Percentiles rank a stretch among this genome's conserved stretches.
Evolutionary conservation across 2,797 vertebrate species (phyloP).

Genomic region (Melanitta fusca): DNA sequence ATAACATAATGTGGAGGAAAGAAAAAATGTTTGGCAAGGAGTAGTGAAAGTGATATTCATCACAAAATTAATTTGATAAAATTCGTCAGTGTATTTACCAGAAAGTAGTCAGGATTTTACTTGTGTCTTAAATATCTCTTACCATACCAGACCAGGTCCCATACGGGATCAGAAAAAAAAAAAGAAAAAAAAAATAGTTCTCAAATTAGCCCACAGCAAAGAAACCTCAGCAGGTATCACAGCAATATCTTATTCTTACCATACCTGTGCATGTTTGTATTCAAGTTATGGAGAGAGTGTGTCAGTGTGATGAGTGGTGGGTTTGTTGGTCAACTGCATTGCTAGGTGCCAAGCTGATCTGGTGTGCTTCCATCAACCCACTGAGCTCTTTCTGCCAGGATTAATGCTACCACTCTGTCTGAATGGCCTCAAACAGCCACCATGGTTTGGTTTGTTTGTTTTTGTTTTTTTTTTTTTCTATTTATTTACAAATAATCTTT

Average conservation of each 20-base stretch:
- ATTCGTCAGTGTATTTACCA: neutral
- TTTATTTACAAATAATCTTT: slow-evolving; percentile 69
- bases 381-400: slow-evolving; percentile 21
- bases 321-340: neutral
- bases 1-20: neutral
- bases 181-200: neutral
- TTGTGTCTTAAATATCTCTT: neutral
- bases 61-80: neutral
- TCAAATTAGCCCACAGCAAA: slow-evolving; percentile 42
- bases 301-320: neutral
- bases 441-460: slow-evolving; percentile 1
- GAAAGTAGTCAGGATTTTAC: neutral
- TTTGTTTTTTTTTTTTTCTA: neutral
- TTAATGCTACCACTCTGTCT: slow-evolving; percentile 8
- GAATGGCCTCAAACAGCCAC: slow-evolving; percentile 2
- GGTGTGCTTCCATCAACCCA: neutral
- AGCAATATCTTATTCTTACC: neutral
- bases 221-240: neutral
- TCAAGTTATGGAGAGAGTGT: neutral
- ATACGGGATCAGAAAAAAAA: neutral
- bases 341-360: neutral
- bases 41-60: neutral
- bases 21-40: neutral
- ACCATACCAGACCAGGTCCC: neutral
- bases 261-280: neutral